Percentiles rank a stretch among this genome's conserved stretches.
phyloP scores from a whole-genome alignment of 2,888 invertebrate genomes.

The Leptinotarsa peninsularis region DNA sequence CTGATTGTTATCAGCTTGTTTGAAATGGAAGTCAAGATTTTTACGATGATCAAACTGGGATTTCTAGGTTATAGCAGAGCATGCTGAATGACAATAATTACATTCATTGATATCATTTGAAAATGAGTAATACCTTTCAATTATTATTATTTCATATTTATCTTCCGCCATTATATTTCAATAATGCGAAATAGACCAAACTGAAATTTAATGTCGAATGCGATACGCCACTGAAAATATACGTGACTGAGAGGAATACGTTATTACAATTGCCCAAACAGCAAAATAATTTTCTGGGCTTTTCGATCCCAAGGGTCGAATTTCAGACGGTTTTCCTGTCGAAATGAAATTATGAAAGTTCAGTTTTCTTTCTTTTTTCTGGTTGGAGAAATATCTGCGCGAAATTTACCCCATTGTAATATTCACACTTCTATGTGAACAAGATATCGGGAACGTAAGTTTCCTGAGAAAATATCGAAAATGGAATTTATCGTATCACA shows the following conservation, averaged over 20 bases:
- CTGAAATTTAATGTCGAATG: not conserved
- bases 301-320: constrained; percentile 36
- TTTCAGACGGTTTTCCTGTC: constrained; percentile 21
- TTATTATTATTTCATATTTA: too few species aligned
- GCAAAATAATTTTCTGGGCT: constrained; percentile 46
- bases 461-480: constrained; percentile 19
- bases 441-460: constrained; percentile 23
- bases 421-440: constrained; percentile 22
- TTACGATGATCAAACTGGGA: too few species aligned
- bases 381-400: constrained; percentile 9
- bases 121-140: too few species aligned
- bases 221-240: constrained; percentile 19
- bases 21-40: too few species aligned
- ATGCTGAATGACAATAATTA: too few species aligned
- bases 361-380: constrained; percentile 8
- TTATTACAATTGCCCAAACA: constrained; percentile 44
- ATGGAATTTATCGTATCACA: constrained; percentile 9
- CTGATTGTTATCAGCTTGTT: too few species aligned
- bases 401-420: constrained; percentile 27
- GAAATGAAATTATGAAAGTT: constrained; percentile 27
- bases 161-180: too few species aligned
- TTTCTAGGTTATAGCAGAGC: too few species aligned
- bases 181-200: not conserved
- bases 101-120: too few species aligned
- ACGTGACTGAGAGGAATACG: constrained; percentile 45